These are phyloP conservation scores for Tenodera sinensis DNA, from an alignment of 2,888 invertebrate genomes.

Conservation along the genomic window DNA sequence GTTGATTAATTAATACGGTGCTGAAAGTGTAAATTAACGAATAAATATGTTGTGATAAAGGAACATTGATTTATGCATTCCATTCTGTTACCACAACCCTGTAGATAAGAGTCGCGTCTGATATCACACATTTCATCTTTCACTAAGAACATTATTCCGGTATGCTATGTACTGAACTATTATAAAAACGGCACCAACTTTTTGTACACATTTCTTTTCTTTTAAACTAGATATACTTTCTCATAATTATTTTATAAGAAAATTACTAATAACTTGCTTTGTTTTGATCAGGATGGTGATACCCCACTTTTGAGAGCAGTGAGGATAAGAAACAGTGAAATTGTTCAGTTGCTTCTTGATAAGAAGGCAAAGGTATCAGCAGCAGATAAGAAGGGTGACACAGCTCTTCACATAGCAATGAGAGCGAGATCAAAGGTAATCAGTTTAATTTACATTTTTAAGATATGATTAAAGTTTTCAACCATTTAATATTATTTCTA, in stretches of 20 bases:
- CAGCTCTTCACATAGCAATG: slow-evolving; percentile 93
- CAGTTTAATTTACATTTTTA: neutral
- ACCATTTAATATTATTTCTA: no score
- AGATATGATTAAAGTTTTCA: neutral
- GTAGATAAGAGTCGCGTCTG: no score
- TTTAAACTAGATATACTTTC: neutral
- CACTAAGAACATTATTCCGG: no score
- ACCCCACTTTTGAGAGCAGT: slow-evolving; percentile 90
- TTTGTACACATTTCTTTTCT: neutral
- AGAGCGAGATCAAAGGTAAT: slow-evolving; percentile 79
- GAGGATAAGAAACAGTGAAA: slow-evolving; percentile 82
- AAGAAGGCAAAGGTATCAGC: slow-evolving; percentile 90
- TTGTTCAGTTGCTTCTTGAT: slow-evolving; percentile 86
- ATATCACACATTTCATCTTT: no score
- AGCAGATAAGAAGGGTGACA: slow-evolving; percentile 89
- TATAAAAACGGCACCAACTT: no score
- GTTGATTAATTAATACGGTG: no score
- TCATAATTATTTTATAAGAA: neutral
- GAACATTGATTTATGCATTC: no score
- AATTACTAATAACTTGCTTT: neutral
- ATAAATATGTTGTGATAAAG: no score
- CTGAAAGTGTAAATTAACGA: no score
- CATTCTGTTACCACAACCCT: no score
- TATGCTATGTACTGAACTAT: no score
- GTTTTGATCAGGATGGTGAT: slow-evolving; percentile 74